Evolutionary conservation across 2,113 vertebrate genomes (phyloP).

Genomic region (Lepidothrix coronata): DNA sequence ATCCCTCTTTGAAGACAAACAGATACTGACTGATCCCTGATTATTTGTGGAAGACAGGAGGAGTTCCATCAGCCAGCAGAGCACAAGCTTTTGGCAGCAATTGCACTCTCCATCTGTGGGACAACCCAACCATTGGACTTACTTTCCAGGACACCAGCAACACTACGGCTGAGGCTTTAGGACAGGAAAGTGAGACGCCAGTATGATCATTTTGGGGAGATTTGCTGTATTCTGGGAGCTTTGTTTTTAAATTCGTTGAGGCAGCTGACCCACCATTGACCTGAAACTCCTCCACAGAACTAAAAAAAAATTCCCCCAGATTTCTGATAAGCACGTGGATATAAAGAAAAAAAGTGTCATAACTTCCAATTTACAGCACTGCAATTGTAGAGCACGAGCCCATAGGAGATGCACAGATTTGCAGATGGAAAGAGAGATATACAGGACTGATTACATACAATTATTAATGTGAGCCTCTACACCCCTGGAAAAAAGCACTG

Average conservation of each 20-base stretch:
- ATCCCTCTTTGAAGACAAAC: not conserved
- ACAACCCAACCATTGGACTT: not conserved
- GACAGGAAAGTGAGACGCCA: not conserved
- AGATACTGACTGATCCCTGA: not conserved
- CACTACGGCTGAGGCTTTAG: not conserved
- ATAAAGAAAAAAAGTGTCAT: not conserved
- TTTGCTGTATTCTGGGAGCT: not conserved
- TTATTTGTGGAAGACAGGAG: not conserved
- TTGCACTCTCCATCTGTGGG: not conserved
- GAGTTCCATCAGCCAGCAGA: not conserved
- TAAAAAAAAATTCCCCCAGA: not conserved
- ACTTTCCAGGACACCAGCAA: not conserved
- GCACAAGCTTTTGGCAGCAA: not conserved
- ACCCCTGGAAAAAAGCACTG: not conserved
- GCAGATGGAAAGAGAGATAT: not conserved
- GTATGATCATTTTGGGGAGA: not conserved
- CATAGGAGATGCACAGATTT: not conserved
- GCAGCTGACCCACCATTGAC: not conserved
- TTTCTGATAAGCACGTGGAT: not conserved
- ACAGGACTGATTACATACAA: not conserved
- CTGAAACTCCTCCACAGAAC: not conserved
- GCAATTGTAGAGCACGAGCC: not conserved
- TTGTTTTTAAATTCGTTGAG: not conserved
- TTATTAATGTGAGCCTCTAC: not conserved
- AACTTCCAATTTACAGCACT: not conserved